phyloP scores from a whole-genome alignment of 2,113 vertebrate genomes.

The Serinus canaria region DNA sequence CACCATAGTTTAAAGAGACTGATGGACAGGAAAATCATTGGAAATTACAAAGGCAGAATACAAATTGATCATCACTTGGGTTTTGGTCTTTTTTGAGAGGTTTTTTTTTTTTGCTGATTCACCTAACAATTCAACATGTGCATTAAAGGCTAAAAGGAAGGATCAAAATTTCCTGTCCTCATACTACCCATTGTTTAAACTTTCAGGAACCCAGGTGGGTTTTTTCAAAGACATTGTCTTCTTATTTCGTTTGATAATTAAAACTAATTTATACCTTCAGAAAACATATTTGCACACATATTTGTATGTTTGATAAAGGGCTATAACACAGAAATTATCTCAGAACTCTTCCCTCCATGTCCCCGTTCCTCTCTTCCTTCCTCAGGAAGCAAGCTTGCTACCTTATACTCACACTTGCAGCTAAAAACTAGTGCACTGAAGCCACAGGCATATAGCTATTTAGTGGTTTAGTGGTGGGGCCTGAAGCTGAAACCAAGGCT shows the following conservation, averaged over 20 bases:
- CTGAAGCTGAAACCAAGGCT: neutral
- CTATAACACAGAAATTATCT: neutral
- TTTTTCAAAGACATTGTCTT: neutral
- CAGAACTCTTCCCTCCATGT: neutral
- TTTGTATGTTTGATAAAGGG: neutral
- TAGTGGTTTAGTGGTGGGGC: neutral
- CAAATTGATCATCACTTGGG: neutral
- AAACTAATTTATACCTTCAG: neutral
- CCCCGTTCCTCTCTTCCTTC: accelerated
- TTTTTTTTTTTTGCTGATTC: neutral
- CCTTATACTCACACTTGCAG: neutral
- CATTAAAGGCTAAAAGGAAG: neutral
- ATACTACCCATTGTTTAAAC: neutral
- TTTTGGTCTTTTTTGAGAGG: no score
- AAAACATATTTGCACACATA: neutral
- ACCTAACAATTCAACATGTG: neutral
- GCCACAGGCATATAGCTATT: no score
- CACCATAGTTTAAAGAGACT: neutral
- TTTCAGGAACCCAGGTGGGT: neutral
- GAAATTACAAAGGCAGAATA: neutral
- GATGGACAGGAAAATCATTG: neutral
- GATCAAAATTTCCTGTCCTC: neutral
- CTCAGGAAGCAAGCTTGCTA: neutral
- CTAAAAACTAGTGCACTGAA: neutral
- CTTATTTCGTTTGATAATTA: neutral